Evolutionary conservation across 2,888 invertebrate species (phyloP).

Genomic region (Hyposoter didymator): DNA sequence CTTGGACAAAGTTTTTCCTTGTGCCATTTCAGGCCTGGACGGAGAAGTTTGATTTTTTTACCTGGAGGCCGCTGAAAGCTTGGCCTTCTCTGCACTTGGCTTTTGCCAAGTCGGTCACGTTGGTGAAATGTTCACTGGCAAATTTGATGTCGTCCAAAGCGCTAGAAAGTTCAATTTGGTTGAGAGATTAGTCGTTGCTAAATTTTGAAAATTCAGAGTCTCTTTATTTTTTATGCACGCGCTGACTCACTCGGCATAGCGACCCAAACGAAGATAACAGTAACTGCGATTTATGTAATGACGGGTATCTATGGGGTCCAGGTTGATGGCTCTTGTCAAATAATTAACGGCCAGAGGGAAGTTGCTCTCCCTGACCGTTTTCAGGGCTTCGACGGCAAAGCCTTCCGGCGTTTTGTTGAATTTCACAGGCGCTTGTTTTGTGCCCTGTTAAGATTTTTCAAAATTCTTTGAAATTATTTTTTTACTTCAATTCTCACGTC

Average conservation of each 20-base stretch:
- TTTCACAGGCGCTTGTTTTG: constrained; percentile 32
- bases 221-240: neutral
- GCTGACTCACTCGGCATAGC: constrained; percentile 62
- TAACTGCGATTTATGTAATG: constrained; percentile 72
- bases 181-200: neutral
- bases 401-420: constrained; percentile 61
- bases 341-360: constrained; percentile 61
- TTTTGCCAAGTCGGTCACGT: constrained; percentile 50
- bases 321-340: constrained; percentile 63
- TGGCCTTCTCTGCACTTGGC: constrained; percentile 71
- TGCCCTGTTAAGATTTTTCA: constrained; percentile 27
- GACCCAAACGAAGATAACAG: constrained; percentile 65
- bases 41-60: constrained; percentile 39
- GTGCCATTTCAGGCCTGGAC: neutral
- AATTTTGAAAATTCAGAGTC: neutral
- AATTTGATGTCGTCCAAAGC: constrained; percentile 66
- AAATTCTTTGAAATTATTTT: neutral
- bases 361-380: constrained; percentile 50
- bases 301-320: constrained; percentile 60
- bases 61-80: constrained; percentile 64
- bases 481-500: neutral
- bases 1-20: neutral
- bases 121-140: constrained; percentile 54
- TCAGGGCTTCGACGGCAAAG: constrained; percentile 59
- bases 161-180: constrained; percentile 53